Evolutionary conservation across 2,888 invertebrate genomes (phyloP).

Genomic region (Eupeodes luniger): DNA sequence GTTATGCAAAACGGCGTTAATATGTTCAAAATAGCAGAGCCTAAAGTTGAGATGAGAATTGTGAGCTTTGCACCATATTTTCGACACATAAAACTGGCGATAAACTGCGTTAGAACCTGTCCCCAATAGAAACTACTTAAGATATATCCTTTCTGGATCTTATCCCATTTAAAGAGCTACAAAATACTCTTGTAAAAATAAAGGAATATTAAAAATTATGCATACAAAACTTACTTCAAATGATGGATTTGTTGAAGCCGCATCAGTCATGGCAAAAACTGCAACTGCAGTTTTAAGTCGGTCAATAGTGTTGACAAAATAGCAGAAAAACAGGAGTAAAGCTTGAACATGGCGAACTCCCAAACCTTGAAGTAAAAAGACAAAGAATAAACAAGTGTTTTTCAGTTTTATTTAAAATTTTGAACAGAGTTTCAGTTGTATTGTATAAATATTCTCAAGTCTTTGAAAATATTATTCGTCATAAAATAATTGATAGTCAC

Average conservation of each 20-base stretch:
- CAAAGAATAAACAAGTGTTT: too few relatives aligned
- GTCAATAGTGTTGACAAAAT: conserved; percentile 87
- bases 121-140: conserved; percentile 92
- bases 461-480: too few relatives aligned
- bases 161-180: conserved; percentile 84
- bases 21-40: conserved; percentile 87
- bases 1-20: conserved; percentile 88
- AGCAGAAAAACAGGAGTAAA: conserved; percentile 86
- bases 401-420: too few relatives aligned
- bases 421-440: too few relatives aligned
- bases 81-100: conserved; percentile 88
- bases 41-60: conserved; percentile 86
- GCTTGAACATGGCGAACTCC: conserved; percentile 88
- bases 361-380: conserved; percentile 82
- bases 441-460: too few relatives aligned
- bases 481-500: too few relatives aligned
- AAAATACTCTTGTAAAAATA: not conserved
- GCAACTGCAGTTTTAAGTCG: conserved; percentile 89
- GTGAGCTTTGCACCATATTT: conserved; percentile 88
- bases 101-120: conserved; percentile 87
- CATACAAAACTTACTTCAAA: conserved; percentile 83
- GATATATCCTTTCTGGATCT: conserved; percentile 85
- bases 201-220: too few relatives aligned
- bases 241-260: conserved; percentile 84
- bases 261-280: conserved; percentile 89